Base-by-base conservation (phyloP, 2,888 invertebrate species). In the Stenodema calcarata region DNA sequence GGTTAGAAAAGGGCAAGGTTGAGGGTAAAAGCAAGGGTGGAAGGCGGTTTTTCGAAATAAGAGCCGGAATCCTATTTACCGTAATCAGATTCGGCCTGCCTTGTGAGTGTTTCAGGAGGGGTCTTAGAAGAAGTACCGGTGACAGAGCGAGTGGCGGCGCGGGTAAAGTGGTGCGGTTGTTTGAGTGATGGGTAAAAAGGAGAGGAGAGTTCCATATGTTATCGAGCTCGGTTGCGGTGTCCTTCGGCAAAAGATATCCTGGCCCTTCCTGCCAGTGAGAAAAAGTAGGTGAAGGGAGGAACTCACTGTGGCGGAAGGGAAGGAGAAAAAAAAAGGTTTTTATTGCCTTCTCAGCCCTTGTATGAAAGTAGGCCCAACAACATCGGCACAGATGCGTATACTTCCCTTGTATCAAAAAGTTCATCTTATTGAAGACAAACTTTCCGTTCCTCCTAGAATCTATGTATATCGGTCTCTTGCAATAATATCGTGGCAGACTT, bases 21-120 rank as follows among this genome's bases (percentile, higher is more conserved):
- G 73, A 73, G 27, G 35, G 73, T 35, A 41, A 73, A 73, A 73
- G 73, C 41, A 16, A 35, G 16, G 73, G 73, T 3, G 41, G 35
- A 30, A 30, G 73, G 35, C 73, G 73, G 73, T 73, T 73, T 73
- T 73, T 73, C 73, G 73, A 73, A 73, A 73, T 73, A 73, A 35
- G 73, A 73, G 73, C 30, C 73, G 73, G 41, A 73, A 35, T 41
- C 41, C 41, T 35, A 35, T 73, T 73, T 70, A 27, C 73, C 41
- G 35, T 73, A 73, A 73, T 73, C 73, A 41, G 73, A 73, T 73
- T 73, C 73, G 18, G 23, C 73, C 35, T 30, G 73, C 73, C 73
- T 73, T 73, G 73, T 73, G 73, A 73, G 73, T 73, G 73, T 73
- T 73, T 73, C 41, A 35, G 41, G 6, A 41, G 73, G 30, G 35